Base-by-base conservation (phyloP, 1,140 invertebrate species). In the Dreissena polymorpha region DNA sequence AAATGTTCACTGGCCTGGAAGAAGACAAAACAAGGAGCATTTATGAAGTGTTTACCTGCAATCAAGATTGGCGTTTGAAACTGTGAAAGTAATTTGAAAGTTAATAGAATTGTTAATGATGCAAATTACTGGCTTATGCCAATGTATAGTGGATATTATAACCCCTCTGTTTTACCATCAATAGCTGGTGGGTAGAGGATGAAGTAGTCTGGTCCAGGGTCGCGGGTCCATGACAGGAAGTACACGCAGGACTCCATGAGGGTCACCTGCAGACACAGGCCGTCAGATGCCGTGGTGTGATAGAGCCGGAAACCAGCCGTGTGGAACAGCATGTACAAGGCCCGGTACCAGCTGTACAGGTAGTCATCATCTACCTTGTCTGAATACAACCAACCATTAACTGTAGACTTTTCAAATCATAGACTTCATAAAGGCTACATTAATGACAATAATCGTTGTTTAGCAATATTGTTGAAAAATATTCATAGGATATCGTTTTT, bases 161-260 rank as follows among this genome's bases (percentile, higher is more conserved):
- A 12, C 18, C 13, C 74, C 21, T 55, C 51, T 68, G 67, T 7
- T 86, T 75, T 85, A 92, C 91, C 91, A 88, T 90, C 90, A 82
- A 91, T 87, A 51, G 91, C 91, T 18, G 91, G 91, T 29, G 91
- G 91, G 65, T 90, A 90, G 50, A 92, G 77, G 49, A 92, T 85
- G 69, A 90, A 91, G 12, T 83, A 85, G 13, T 84, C 83, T 21
- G 90, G 89, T 27, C 91, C 90, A 13, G 90, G 90, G 67, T 90
- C 87, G 49, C 85, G 79, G 14, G 92, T 85, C 88, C 90, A 92
- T 12, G 91, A 91, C 86, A 91, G 80, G 72, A 88, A 92, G 73
- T 92, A 92, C 16, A 87, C 73, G 84, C 91, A 92, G 2, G 91
- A 92, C 71, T 92, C 90, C 91, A 92, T 92, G 68, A 92, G 87